Percentiles rank a stretch among this genome's conserved stretches.
Evolutionary conservation across 2,888 invertebrate species (phyloP).

Genomic region (Deilephila porcellus): DNA sequence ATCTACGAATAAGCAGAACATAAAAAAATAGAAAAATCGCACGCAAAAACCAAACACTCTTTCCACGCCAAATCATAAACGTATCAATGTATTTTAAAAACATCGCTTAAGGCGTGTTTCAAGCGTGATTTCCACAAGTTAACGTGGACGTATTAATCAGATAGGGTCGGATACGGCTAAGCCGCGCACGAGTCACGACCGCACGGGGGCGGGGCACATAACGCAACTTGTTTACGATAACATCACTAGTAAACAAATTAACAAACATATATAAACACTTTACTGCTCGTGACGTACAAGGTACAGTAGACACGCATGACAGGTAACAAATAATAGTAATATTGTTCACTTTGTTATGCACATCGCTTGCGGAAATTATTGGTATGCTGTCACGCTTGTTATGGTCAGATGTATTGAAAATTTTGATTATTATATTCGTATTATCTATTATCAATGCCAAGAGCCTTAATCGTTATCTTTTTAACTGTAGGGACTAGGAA

Average conservation of each 20-base stretch:
- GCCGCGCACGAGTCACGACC: not conserved
- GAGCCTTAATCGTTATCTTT: too few species aligned
- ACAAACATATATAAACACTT: too few species aligned
- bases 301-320: not conserved
- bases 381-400: too few species aligned
- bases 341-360: too few species aligned
- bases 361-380: too few species aligned
- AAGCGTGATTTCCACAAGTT: not conserved
- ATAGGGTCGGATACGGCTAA: conserved; percentile 11
- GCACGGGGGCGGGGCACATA: not conserved
- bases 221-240: not conserved
- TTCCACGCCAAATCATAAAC: not conserved
- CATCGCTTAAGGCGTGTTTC: not conserved
- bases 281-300: not conserved
- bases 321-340: not conserved
- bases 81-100: too few species aligned
- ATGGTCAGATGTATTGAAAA: too few species aligned
- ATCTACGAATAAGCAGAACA: not conserved
- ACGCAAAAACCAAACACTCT: not conserved
- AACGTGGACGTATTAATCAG: not conserved
- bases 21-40: not conserved
- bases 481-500: too few species aligned
- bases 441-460: too few species aligned
- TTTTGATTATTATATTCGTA: too few species aligned
- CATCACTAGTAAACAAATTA: too few species aligned